Base-by-base conservation (phyloP, 2,888 invertebrate genomes). In the Euzophera pinguis region DNA sequence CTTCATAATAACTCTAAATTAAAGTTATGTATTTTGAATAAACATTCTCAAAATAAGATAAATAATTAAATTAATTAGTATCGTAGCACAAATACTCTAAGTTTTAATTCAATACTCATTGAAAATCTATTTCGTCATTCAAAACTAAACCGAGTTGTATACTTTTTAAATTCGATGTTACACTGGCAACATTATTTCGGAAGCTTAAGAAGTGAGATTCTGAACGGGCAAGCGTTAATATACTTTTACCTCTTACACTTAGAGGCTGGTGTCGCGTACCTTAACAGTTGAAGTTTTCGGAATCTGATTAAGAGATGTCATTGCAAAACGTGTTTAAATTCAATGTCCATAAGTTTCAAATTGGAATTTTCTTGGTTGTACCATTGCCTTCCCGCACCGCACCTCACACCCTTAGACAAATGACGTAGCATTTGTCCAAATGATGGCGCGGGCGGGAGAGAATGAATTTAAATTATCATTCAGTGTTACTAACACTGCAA, bases 381-480 rank as follows among this genome's bases (percentile, higher is more conserved):
- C 63, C 65, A 70, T 69, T 67, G 68, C 71, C 72, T 69, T 71
- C 80, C 78, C 78, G 64, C 73, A 59, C 78, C 73, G 60, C 71
- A 58, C 73, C 66, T 70, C 83, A 75, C 65, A 64, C 88, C 84
- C 84, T 81, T 79, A 89, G 90, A 91, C 84, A 90, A 91, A 91
- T 90, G 90, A 87, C 80, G 81, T 81, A 83, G 81, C 90, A 91
- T 91, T 91, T 91, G 91, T 91, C 91, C 90, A 88, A 90, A 91
- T 91, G 91, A 91, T 91, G 91, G 91, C 90, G 90, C 89, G 89
- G 90, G 90, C 89, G 90, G 84, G 81, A 91, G 91, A 90, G 90
- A 91, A 91, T 91, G 91, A 91, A 91, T 91, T 91, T 91, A 91
- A 91, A 91, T 91, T 91, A 91, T 91, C 91, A 90, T 91, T 89